phyloP scores from a whole-genome alignment of 2,113 vertebrate genomes.

The Brachyhypopomus gauderio region DNA sequence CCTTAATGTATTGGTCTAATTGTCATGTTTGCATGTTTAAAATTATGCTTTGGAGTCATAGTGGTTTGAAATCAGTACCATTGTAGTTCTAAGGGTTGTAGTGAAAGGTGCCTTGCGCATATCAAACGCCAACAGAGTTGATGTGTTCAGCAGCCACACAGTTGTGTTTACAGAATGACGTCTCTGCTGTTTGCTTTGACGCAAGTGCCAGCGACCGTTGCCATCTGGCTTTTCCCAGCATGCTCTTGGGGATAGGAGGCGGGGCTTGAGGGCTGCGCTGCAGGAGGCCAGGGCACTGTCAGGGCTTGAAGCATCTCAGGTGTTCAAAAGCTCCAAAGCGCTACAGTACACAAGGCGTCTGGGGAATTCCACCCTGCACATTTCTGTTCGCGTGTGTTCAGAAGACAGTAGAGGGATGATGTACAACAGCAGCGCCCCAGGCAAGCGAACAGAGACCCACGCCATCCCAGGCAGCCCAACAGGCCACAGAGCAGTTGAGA shows the following conservation, averaged over 20 bases:
- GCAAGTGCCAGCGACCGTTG: background rate
- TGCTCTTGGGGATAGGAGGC: background rate
- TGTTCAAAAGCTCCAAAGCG: constrained; percentile 26
- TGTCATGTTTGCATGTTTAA: too few relatives aligned
- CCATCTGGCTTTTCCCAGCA: constrained; percentile 38
- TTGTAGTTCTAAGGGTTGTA: background rate
- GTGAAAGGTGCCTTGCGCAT: background rate
- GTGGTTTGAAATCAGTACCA: background rate
- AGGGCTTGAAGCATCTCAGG: constrained; percentile 36
- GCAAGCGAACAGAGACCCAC: background rate
- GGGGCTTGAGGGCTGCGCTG: background rate
- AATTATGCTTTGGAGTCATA: too few relatives aligned
- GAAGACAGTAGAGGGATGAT: constrained; percentile 23
- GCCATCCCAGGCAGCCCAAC: background rate
- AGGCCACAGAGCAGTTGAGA: constrained; percentile 26
- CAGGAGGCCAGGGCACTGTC: constrained; percentile 4
- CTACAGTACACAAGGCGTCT: background rate
- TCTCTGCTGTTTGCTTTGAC: background rate
- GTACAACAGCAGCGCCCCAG: constrained; percentile 10
- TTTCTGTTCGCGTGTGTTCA: background rate
- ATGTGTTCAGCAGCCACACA: background rate
- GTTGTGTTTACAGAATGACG: background rate
- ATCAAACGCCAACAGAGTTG: constrained; percentile 1
- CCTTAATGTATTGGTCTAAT: too few relatives aligned
- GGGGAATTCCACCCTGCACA: constrained; percentile 31